Conservation (phyloP, 2,888 invertebrate species). For the Apotomis capreana region DNA sequence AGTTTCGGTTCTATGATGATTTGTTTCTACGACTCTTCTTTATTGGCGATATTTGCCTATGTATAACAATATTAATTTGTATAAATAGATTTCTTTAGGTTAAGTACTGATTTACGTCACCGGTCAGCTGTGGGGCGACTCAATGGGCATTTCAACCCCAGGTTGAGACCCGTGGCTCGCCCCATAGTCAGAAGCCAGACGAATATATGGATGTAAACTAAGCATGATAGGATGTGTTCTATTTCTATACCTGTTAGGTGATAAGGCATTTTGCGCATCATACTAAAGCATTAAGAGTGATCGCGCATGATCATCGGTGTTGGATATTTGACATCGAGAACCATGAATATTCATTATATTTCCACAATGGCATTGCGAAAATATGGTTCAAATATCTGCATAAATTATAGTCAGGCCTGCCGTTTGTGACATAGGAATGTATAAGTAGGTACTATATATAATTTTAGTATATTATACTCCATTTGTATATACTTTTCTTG, state of each 20-base stretch:
- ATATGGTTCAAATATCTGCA: slow-evolving; percentile 41
- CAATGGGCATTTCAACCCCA: too few relatives aligned
- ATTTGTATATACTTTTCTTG: too few relatives aligned
- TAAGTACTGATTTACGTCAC: not conserved
- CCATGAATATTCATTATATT: slow-evolving; percentile 44
- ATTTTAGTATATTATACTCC: too few relatives aligned
- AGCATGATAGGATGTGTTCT: slow-evolving; percentile 27
- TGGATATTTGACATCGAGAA: slow-evolving; percentile 42
- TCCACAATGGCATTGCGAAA: slow-evolving; percentile 43
- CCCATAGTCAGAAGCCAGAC: too few relatives aligned
- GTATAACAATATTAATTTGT: slow-evolving; percentile 9
- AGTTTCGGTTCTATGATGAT: not conserved
- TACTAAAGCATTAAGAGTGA: slow-evolving; percentile 44
- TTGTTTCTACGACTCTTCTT: not conserved
- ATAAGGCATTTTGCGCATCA: slow-evolving; percentile 49
- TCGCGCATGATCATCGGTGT: slow-evolving; percentile 53
- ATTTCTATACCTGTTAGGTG: slow-evolving; percentile 8
- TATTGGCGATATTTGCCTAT: not conserved
- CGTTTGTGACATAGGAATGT: too few relatives aligned
- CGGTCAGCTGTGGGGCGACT: too few relatives aligned
- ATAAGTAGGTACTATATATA: too few relatives aligned
- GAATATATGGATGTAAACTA: not conserved
- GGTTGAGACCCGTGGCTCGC: too few relatives aligned
- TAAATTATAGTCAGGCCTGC: too few relatives aligned
- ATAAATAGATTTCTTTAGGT: slow-evolving; percentile 13